Percentiles rank a stretch among this genome's conserved stretches.
These are phyloP conservation scores for Hippocampus guttulatus DNA, from an alignment of 2,113 vertebrate species.

Conservation along the genomic window DNA sequence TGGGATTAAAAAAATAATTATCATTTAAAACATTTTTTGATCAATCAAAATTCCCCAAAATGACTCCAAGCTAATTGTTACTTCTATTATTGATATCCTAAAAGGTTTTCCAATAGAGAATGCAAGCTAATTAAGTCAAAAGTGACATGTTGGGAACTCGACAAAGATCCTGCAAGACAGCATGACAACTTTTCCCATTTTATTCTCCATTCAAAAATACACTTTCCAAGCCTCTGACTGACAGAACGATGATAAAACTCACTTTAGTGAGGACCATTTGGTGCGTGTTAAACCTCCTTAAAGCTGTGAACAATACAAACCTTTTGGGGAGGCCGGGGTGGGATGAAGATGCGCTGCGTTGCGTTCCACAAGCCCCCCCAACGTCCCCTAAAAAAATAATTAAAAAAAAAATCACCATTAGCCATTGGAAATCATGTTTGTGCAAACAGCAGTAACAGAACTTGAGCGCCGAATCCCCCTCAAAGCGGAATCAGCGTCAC, in stretches of 20 bases:
- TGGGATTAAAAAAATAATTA: no score
- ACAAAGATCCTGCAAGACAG: background rate
- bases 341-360: constrained; percentile 35
- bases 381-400: background rate
- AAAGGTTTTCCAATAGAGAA: no score
- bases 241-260: constrained; percentile 18
- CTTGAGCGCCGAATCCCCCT: constrained; percentile 24
- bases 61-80: no score
- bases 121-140: background rate
- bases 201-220: constrained; percentile 38
- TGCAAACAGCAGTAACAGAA: constrained; percentile 58
- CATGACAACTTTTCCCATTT: constrained; percentile 17
- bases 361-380: constrained; percentile 11
- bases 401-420: constrained; percentile 8
- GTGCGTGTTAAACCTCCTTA: constrained; percentile 9
- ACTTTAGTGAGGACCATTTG: constrained; percentile 8
- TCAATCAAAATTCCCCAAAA: no score
- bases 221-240: constrained; percentile 19
- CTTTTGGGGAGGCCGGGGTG: background rate
- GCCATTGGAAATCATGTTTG: constrained; percentile 19
- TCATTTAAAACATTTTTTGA: no score
- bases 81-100: no score
- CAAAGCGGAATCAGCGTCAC: background rate
- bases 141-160: background rate
- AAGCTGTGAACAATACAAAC: constrained; percentile 11